Conservation (phyloP, 2,113 vertebrate species). For the Zingel zingel region DNA sequence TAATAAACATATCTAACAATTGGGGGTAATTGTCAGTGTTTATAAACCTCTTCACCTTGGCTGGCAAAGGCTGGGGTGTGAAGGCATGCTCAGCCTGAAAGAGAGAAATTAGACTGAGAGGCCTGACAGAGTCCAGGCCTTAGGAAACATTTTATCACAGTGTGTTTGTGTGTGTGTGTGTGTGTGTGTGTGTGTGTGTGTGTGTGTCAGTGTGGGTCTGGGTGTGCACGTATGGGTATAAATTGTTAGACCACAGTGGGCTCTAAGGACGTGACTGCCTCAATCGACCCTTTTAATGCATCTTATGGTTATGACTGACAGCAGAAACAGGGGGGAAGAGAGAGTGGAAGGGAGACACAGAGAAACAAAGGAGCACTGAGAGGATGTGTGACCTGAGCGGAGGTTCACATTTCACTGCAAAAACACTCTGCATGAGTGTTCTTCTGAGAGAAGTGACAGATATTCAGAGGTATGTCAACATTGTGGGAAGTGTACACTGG, state of each 20-base stretch:
- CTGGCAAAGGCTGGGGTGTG: conserved; percentile 62
- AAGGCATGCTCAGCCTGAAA: conserved; percentile 64
- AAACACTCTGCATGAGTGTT: conserved; percentile 59
- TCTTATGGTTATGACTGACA: conserved; percentile 60
- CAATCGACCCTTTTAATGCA: conserved; percentile 67
- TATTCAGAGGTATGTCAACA: conserved; percentile 75
- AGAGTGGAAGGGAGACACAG: conserved; percentile 28
- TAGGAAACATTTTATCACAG: conserved; percentile 60
- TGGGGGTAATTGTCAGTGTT: conserved; percentile 25
- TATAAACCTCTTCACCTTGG: conserved; percentile 50
- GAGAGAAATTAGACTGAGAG: conserved; percentile 31
- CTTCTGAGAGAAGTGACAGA: conserved; percentile 70
- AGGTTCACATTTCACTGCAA: conserved; percentile 69
- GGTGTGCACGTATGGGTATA: conserved; percentile 36
- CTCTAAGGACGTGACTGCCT: conserved; percentile 60
- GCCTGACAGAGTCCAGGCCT: conserved; percentile 66
- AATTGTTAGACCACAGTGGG: conserved; percentile 39
- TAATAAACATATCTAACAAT: background rate
- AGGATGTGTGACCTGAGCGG: conserved; percentile 62
- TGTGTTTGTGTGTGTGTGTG: conserved; percentile 37
- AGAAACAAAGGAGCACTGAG: conserved; percentile 63
- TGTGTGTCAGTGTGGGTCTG: conserved; percentile 17
- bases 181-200: conserved; percentile 14
- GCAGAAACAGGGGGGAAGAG: conserved; percentile 37
- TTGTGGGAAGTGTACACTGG: conserved; percentile 48